Evolutionary conservation across 92 coral and sea anemone genomes (phyloP).

Genomic region (Pocillopora grandis): DNA sequence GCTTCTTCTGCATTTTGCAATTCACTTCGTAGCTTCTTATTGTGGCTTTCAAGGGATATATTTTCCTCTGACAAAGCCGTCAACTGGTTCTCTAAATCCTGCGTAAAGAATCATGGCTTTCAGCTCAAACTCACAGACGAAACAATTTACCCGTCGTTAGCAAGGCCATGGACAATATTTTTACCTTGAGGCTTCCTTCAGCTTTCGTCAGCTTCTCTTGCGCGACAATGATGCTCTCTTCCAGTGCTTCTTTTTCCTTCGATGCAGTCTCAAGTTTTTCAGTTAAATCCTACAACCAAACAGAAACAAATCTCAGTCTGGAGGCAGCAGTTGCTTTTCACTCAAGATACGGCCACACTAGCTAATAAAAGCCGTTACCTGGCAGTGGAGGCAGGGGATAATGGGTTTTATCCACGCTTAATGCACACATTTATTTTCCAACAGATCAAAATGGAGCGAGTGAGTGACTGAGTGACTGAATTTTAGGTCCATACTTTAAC

Average conservation of each 20-base stretch:
- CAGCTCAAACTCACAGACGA: not conserved
- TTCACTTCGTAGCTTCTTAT: slow-evolving; percentile 16
- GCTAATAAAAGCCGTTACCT: no score
- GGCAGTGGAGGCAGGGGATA: no score
- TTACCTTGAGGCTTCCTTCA: slow-evolving; percentile 29
- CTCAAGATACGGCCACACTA: no score
- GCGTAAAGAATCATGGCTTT: not conserved
- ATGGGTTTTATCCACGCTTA: no score
- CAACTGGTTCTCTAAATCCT: slow-evolving; percentile 37
- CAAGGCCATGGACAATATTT: not conserved
- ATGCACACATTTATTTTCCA: no score
- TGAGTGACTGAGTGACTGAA: no score
- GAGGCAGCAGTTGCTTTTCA: no score
- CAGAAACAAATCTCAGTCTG: not conserved
- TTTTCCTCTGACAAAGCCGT: slow-evolving; percentile 39
- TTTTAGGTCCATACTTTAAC: no score
- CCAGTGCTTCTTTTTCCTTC: slow-evolving; percentile 16
- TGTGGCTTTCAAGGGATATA: slow-evolving; percentile 38
- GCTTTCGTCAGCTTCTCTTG: slow-evolving; percentile 2
- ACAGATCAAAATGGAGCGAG: no score
- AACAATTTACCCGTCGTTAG: not conserved
- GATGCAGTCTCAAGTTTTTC: slow-evolving; percentile 1
- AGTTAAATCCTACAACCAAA: slow-evolving; percentile 22
- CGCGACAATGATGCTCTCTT: slow-evolving; percentile 3
- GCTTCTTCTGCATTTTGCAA: slow-evolving; percentile 19